Percentiles rank a stretch among this genome's conserved stretches.
These are phyloP conservation scores for Stenolophus ochropezus DNA, from an alignment of 2,888 invertebrate species.

Conservation along the genomic window DNA sequence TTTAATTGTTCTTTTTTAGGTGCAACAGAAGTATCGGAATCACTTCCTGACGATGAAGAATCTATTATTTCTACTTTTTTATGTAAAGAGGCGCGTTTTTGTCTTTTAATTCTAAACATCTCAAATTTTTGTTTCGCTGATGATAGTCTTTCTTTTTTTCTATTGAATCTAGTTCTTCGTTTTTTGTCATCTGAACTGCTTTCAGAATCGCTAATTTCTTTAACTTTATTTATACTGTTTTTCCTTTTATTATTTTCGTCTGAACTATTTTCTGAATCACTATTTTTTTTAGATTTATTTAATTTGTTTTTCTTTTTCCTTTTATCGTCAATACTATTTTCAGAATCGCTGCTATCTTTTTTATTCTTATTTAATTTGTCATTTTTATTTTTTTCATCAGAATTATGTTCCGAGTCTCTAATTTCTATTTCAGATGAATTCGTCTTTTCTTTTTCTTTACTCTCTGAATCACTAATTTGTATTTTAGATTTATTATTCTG, in stretches of 20 bases:
- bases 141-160: not conserved
- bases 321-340: no score
- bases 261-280: constrained; percentile 32
- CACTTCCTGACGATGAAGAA: constrained; percentile 14
- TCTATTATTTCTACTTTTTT: not conserved
- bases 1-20: not conserved
- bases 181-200: not conserved
- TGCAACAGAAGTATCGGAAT: constrained; percentile 19
- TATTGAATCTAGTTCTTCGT: not conserved
- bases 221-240: not conserved
- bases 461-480: not conserved
- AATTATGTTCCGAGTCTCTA: no score
- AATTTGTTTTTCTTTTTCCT: no score
- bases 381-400: no score
- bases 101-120: not conserved
- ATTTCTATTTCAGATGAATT: not conserved
- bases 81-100: not conserved
- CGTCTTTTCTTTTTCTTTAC: not conserved
- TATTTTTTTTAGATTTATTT: no score
- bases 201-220: not conserved
- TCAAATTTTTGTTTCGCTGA: constrained; percentile 51
- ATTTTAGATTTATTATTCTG: constrained; percentile 1
- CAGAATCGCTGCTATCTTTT: no score
- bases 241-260: constrained; percentile 7
- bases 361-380: no score